A percentile compares a stretch with the other conserved stretches of the same genome.
phyloP scores from a whole-genome alignment of 2,113 vertebrate genomes.

The Centropus unirufus region DNA sequence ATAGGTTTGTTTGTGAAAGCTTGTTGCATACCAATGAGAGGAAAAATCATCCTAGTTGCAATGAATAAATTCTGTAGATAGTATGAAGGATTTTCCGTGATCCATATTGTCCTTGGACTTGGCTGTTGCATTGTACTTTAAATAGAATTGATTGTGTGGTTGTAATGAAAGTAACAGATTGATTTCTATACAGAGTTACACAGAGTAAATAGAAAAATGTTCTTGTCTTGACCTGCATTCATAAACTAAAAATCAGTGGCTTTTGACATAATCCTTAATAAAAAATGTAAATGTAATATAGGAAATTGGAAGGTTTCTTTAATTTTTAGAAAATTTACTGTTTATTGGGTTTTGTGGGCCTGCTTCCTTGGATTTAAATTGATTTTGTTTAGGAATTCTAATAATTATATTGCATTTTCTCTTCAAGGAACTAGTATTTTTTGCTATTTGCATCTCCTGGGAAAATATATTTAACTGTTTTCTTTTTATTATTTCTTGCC shows the following conservation, averaged over 20 bases:
- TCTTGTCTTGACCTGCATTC: constrained; percentile 79
- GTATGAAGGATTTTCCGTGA: constrained; percentile 63
- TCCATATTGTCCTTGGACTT: constrained; percentile 82
- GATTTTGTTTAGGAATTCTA: not conserved
- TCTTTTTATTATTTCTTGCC: not conserved
- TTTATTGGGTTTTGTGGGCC: not conserved
- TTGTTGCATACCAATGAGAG: constrained; percentile 62
- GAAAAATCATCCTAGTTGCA: constrained; percentile 50
- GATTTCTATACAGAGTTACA: constrained; percentile 81
- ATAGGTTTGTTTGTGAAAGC: constrained; percentile 37
- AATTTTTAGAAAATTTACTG: constrained; percentile 47
- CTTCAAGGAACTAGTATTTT: not conserved
- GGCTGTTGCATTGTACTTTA: constrained; percentile 80
- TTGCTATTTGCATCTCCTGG: not conserved
- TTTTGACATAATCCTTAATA: constrained; percentile 71
- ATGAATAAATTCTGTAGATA: constrained; percentile 48
- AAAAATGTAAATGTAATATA: constrained; percentile 72
- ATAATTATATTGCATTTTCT: not conserved
- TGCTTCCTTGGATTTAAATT: not conserved
- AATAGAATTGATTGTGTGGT: constrained; percentile 84
- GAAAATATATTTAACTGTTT: not conserved
- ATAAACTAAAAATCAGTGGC: constrained; percentile 72
- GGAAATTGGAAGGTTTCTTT: constrained; percentile 27
- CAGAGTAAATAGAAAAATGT: constrained; percentile 82
- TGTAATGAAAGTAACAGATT: constrained; percentile 84